Evolutionary conservation across 2,888 invertebrate genomes (phyloP), one percentile per base, ranked within the genome.

Genomic region (Coelinius sp.): DNA sequence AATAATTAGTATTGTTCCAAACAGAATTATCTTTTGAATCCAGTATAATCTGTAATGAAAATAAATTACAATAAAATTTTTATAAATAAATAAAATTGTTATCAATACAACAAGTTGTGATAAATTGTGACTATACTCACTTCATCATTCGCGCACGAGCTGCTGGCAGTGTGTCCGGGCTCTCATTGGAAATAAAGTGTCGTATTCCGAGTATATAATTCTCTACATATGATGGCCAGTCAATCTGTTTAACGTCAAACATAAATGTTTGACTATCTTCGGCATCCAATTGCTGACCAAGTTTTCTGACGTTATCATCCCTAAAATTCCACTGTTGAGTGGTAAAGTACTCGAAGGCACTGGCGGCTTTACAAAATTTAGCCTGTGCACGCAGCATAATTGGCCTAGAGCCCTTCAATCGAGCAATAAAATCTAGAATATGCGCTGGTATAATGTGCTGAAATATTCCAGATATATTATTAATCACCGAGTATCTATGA

Each of bases 371-470:
- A 83, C 93, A 93, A 79, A 97, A 90, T 87, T 95, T 96, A 82
- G 93, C 92, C 86, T 97, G 97, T 70, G 96, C 92, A 82, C 93
- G 92, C 70, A 96, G 92, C 95, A 97, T 95, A 86, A 94, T 92
- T 74, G 97, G 95, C 88, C 95, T 95, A 83, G 93, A 93, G 73
- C 98, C 98, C 53, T 92, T 90, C 52, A 96, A 84, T 82, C 93
- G 91, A 72, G 94, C 91, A 20, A 94, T 85, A 35, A 93, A 88
- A 88, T 99, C 99, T 86, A 96, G 90, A 67, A 96, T 84, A 83
- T 95, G 93, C 25, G 99, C 98, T 25, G 98, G 98, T 82, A 95
- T 89, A 87, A 94, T 93, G 88, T 99, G 99, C 87, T 96, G 93
- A 68, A 96, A 88, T 83, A 94, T 90, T 79, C 93, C 91, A 84